phyloP scores from a whole-genome alignment of 2,888 invertebrate genomes.

The Glomeris marginata region DNA sequence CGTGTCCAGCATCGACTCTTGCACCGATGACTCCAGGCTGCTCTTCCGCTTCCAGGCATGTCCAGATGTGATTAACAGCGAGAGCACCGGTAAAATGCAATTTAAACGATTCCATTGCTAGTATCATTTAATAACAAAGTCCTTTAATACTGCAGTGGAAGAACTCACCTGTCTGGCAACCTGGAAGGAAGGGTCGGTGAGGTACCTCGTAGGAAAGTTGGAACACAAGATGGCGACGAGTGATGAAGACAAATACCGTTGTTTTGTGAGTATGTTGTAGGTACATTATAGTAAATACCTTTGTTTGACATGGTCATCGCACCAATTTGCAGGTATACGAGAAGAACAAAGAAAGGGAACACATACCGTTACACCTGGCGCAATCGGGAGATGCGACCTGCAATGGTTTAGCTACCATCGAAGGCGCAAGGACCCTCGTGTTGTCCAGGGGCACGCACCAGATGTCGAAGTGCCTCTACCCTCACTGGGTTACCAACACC shows the following conservation, averaged over 20 bases:
- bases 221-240: slow-evolving; percentile 78
- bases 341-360: slow-evolving; percentile 14
- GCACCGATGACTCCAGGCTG: slow-evolving; percentile 16
- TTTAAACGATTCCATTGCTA: too few relatives aligned
- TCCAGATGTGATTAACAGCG: slow-evolving; percentile 14
- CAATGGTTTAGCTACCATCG: slow-evolving; percentile 14
- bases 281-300: not conserved
- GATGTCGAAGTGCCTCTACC: slow-evolving; percentile 10
- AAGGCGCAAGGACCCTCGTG: slow-evolving; percentile 14
- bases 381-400: slow-evolving; percentile 17
- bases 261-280: slow-evolving; percentile 56
- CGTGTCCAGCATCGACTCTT: slow-evolving; percentile 16
- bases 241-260: slow-evolving; percentile 83
- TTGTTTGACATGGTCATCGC: not conserved
- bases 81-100: slow-evolving; percentile 14
- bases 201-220: slow-evolving; percentile 77
- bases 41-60: slow-evolving; percentile 17
- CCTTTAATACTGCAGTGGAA: slow-evolving; percentile 48
- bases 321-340: slow-evolving; percentile 13
- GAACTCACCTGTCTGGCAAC: slow-evolving; percentile 79
- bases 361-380: slow-evolving; percentile 13
- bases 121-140: too few relatives aligned
- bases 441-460: slow-evolving; percentile 12
- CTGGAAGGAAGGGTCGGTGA: slow-evolving; percentile 86
- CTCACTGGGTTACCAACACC: slow-evolving; percentile 12